Conservation (phyloP, 1,140 invertebrate species). For the Centruroides vittatus region DNA sequence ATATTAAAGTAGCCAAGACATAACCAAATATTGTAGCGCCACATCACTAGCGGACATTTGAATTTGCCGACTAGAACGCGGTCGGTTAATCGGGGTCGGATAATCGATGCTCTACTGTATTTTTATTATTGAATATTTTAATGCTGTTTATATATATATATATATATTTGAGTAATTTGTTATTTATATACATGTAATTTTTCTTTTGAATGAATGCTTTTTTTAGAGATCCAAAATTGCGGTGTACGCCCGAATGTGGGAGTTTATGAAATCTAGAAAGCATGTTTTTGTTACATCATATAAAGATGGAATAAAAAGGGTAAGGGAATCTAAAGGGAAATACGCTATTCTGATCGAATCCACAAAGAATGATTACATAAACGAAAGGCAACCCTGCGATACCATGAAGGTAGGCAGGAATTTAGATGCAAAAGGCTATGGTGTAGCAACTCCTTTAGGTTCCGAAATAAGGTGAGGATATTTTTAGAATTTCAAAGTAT, state of each 20-base stretch:
- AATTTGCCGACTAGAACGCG: too few species aligned
- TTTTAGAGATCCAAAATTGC: conserved; percentile 70
- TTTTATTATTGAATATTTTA: too few species aligned
- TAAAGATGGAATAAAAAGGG: conserved; percentile 66
- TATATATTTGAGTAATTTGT: too few species aligned
- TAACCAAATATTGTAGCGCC: too few species aligned
- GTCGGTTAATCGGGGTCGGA: too few species aligned
- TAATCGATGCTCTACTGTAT: too few species aligned
- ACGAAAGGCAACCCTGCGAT: conserved; percentile 82
- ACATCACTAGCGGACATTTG: too few species aligned
- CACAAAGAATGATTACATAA: conserved; percentile 86
- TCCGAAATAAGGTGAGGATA: conserved; percentile 61
- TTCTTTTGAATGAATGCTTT: too few species aligned
- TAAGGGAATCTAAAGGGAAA: conserved; percentile 67
- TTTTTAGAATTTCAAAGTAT: neutral
- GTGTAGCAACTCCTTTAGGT: conserved; percentile 76
- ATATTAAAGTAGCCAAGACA: too few species aligned
- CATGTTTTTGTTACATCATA: conserved; percentile 68
- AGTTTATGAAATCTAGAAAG: conserved; percentile 75
- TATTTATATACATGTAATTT: too few species aligned
- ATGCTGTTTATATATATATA: too few species aligned
- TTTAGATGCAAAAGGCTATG: conserved; percentile 86
- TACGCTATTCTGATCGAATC: conserved; percentile 92
- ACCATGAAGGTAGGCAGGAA: conserved; percentile 87
- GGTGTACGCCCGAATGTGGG: conserved; percentile 88